Conservation (phyloP, 1,140 invertebrate genomes). For the Eulimnadia texana region DNA sequence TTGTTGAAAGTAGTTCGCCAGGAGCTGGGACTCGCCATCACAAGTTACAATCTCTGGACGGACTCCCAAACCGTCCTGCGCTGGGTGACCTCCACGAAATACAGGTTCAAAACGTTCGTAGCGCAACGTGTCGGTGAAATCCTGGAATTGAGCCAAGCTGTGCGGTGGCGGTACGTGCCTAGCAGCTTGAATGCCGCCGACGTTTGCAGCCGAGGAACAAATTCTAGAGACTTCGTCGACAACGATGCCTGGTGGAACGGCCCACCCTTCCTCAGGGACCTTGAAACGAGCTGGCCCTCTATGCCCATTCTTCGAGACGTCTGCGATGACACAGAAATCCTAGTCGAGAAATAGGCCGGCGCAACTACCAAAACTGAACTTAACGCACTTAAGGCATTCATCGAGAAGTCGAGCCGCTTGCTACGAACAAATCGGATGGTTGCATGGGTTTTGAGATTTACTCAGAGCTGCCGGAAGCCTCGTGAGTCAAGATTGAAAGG, state of each 20-base stretch:
- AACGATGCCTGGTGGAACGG: not conserved
- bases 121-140: conserved; percentile 15
- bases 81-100: not conserved
- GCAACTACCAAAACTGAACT: not conserved
- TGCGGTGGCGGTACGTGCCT: conserved; percentile 9
- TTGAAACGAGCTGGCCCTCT: not conserved
- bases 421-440: too few relatives aligned
- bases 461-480: too few relatives aligned
- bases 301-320: too few relatives aligned
- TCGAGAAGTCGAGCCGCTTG: too few relatives aligned
- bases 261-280: not conserved
- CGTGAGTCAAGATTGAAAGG: not conserved
- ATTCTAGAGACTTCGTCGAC: not conserved
- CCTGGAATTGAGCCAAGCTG: not conserved
- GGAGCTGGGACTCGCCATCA: not conserved
- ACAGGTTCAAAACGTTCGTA: conserved; percentile 9
- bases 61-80: not conserved
- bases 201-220: conserved; percentile 5
- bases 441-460: too few relatives aligned
- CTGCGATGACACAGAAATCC: not conserved
- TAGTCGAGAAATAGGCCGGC: not conserved
- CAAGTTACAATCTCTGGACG: not conserved
- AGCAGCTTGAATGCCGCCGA: conserved; percentile 17
- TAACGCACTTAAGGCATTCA: not conserved
- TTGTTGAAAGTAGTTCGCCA: not conserved